These are phyloP conservation scores for Tenebrio molitor DNA, from an alignment of 1,140 invertebrate genomes.

Conservation along the genomic window DNA sequence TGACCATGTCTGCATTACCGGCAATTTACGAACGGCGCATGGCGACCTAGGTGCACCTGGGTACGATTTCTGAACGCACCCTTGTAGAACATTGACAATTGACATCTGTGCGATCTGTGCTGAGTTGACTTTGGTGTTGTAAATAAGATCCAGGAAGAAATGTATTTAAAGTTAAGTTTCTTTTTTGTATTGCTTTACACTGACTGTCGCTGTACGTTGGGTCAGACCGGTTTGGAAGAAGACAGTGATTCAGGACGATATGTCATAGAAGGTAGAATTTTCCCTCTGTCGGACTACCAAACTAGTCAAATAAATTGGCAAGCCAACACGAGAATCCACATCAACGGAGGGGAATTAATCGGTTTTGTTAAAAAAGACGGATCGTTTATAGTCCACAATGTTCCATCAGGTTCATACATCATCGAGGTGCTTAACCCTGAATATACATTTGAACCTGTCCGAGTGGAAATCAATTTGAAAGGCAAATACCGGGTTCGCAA, in stretches of 20 bases:
- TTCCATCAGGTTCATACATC: conserved; percentile 95
- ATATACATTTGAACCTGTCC: conserved; percentile 90
- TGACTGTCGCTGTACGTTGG: neutral
- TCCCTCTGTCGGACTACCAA: conserved; percentile 75
- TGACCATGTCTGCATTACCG: too few species aligned
- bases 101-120: neutral
- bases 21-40: too few species aligned
- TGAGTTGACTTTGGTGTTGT: too few species aligned
- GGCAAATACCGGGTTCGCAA: conserved; percentile 96
- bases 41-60: too few species aligned
- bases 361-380: conserved; percentile 94
- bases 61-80: too few species aligned
- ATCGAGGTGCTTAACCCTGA: conserved; percentile 94
- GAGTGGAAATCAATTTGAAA: conserved; percentile 96
- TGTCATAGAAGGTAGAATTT: conserved; percentile 87
- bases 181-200: neutral
- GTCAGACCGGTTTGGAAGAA: conserved; percentile 67
- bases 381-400: conserved; percentile 89
- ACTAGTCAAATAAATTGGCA: conserved; percentile 77
- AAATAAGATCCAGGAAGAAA: neutral
- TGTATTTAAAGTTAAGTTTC: neutral
- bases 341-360: conserved; percentile 89
- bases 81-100: neutral
- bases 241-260: conserved; percentile 73
- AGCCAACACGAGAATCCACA: conserved; percentile 81